Percentiles rank a stretch among this genome's conserved stretches.
phyloP scores from a whole-genome alignment of 2,888 invertebrate genomes.

The Drosophila paracracens region DNA sequence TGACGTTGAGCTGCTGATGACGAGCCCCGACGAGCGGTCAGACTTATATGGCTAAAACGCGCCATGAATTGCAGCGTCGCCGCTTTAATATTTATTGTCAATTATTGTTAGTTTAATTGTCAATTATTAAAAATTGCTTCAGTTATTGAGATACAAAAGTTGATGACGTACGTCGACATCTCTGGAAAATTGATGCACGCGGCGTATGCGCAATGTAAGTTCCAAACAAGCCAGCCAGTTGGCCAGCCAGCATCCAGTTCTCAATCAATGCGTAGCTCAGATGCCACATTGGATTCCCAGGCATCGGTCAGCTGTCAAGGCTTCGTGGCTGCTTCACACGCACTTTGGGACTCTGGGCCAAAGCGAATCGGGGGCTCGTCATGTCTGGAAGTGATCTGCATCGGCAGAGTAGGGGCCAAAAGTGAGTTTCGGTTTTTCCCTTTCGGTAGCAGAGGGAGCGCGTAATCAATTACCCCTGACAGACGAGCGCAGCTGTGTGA shows the following conservation, averaged over 20 bases:
- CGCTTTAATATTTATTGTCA: slow-evolving; percentile 78
- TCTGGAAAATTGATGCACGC: slow-evolving; percentile 45
- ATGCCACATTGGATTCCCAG: slow-evolving; percentile 57
- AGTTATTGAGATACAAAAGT: slow-evolving; percentile 24
- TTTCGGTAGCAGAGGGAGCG: slow-evolving; percentile 30
- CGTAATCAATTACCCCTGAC: slow-evolving; percentile 56
- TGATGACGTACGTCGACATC: slow-evolving; percentile 29
- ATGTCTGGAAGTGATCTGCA: slow-evolving; percentile 41
- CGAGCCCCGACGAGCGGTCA: slow-evolving; percentile 34
- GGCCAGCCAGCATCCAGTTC: slow-evolving; percentile 17
- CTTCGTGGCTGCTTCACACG: slow-evolving; percentile 51
- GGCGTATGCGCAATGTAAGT: slow-evolving; percentile 67
- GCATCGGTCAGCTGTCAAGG: slow-evolving; percentile 54
- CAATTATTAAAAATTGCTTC: slow-evolving; percentile 74
- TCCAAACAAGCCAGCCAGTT: slow-evolving; percentile 11
- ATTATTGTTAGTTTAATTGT: slow-evolving; percentile 79
- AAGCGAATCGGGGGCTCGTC: not conserved
- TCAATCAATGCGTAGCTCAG: slow-evolving; percentile 74
- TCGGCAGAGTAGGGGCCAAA: slow-evolving; percentile 22
- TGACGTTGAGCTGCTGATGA: slow-evolving; percentile 49
- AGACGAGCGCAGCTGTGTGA: slow-evolving; percentile 38
- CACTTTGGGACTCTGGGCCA: slow-evolving; percentile 17
- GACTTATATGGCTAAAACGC: slow-evolving; percentile 75
- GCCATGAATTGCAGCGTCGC: slow-evolving; percentile 70
- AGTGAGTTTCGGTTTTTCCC: slow-evolving; percentile 22